Evolutionary conservation across 2,797 vertebrate species (phyloP), one percentile per base, ranked within the genome.

Genomic region (Bradypodion pumilum): DNA sequence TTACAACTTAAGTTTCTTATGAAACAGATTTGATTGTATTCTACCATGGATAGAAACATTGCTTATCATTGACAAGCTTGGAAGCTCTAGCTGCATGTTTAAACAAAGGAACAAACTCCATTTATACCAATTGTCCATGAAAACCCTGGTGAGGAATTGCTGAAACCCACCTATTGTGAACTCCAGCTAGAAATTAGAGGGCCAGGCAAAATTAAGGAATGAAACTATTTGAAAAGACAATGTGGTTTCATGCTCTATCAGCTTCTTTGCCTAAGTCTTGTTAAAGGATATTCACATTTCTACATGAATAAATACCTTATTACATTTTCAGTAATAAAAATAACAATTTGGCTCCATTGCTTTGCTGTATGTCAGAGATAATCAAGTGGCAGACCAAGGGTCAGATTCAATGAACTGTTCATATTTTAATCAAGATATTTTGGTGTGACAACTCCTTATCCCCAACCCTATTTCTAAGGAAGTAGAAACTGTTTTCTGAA

Each of bases 241-340:
- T 68, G 10, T 46, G 81, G 19, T 81, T 90, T 89, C 40, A 73
- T 82, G 44, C 65, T 88, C 40, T 66, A 46, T 88, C 46, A 84
- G 46, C 0, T 80, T 70, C 7, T 76, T 27, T 66, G 21, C 8
- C 4, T 59, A 7, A 0, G 29, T 21, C 52, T 75, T 74, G 82
- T 85, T 86, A 0, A 83, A 89, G 81, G 70, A 65, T 78, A 63
- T 35, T 21, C 7, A 69, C 2, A 10, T 44, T 89, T 89, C 89
- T 82, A 68, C 77, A 79, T 84, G 40, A 91, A 73, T 49, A 1
- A 49, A 19, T 87, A 85, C 86, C 13, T 0, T 78, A 32, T 86
- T 85, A 81, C 40, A 75, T 25, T 46, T 69, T 79, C 29, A 65
- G 46, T 59, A 19, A 13, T 35, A 68, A 7, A 68, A 44, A 63